Conservation (phyloP, 2,113 vertebrate genomes). For the Puntigrus tetrazona region DNA sequence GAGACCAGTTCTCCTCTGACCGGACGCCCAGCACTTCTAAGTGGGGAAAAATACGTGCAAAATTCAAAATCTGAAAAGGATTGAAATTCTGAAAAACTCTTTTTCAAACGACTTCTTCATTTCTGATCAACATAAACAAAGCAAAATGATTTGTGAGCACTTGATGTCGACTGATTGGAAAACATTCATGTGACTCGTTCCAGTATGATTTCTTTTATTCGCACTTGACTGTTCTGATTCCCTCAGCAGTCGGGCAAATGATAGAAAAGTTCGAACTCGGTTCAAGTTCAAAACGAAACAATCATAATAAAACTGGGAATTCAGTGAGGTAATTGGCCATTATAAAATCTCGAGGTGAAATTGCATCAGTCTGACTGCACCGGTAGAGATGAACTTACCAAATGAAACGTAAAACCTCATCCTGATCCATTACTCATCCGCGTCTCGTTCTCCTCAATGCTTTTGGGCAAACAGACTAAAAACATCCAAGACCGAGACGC, state of each 20-base stretch:
- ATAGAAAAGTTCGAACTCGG: background rate
- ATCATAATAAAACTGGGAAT: background rate
- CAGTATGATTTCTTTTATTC: background rate
- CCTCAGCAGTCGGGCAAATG: background rate
- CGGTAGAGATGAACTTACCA: background rate
- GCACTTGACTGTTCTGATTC: background rate
- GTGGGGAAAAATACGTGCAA: too few species aligned
- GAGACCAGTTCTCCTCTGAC: too few species aligned
- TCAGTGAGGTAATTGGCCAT: background rate
- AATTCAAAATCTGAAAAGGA: too few species aligned
- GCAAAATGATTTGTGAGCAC: too few species aligned
- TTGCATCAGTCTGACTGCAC: background rate
- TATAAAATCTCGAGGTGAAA: background rate
- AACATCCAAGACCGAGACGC: background rate
- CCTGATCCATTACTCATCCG: slow-evolving; percentile 34
- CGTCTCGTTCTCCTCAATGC: slow-evolving; percentile 9
- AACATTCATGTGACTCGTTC: background rate
- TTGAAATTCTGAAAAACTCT: background rate
- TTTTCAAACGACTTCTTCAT: background rate
- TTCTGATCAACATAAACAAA: background rate
- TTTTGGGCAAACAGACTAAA: background rate
- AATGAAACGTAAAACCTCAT: slow-evolving; percentile 44
- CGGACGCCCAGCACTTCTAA: too few species aligned
- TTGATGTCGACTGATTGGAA: background rate
- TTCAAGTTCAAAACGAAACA: background rate